Evolutionary conservation across 2,113 vertebrate species (phyloP), one percentile per base, ranked within the genome.

Genomic region (Pampusana beccarii): DNA sequence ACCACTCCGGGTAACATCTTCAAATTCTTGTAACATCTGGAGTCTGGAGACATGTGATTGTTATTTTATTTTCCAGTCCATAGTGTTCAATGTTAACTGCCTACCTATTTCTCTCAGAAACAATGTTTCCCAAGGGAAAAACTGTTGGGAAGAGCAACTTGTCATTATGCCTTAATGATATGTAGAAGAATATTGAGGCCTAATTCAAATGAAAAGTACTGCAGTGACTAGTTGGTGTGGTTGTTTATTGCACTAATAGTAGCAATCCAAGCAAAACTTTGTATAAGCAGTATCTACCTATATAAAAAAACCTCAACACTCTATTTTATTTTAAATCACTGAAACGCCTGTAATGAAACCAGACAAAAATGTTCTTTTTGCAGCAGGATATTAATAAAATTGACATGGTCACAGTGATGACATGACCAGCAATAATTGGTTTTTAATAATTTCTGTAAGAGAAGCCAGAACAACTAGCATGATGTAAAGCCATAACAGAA

Each of bases 271-370:
- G 8, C 2, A 69, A 94, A 80, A 1, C 2, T 70, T 69, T 61
- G 11, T 38, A 69, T 34, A 81, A 16, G 5, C 15, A 89, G 5
- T 61, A 58, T 64, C 5, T 42, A n/a, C 2, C 1, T 28, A 28
- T n/a, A 21, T 24, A 26, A 21, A 61, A 51, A 3, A 3, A 12
- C 2, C 2, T 1, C 3, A 50, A 17, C 6, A 34, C 4, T 42
- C 46, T 48, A 29, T 42, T 86, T 93, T 56, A 34, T 25, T 72
- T 80, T 73, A 78, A 80, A 65, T 51, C 4, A 29, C 13, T 28
- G 23, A 89, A 65, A 64, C 11, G 1, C 48, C 36, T 26, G 69
- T n/a, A 57, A 7, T 36, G 34, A 61, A 92, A 73, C 1, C 8
- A 61, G 13, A 23, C 1, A 36, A 77, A 69, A 78, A 33, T 18